Evolutionary conservation across 2,113 vertebrate genomes (phyloP).

Genomic region (Gallinago undulata): DNA sequence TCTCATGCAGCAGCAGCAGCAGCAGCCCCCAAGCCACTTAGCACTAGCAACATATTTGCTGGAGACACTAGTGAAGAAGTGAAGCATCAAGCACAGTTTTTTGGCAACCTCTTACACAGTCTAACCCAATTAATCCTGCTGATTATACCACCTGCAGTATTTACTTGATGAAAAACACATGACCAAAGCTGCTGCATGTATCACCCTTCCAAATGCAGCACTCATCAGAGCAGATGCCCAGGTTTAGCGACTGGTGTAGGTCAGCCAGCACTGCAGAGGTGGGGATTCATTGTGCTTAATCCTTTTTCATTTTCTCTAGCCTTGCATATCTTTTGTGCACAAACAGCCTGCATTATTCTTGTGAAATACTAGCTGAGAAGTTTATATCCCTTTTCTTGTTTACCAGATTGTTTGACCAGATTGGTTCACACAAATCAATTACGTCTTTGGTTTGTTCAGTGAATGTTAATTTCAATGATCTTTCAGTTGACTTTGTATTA

Average conservation of each 20-base stretch:
- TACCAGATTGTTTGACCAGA: neutral
- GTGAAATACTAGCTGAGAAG: neutral
- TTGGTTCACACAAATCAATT: neutral
- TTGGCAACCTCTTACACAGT: slow-evolving; percentile 63
- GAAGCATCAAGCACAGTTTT: slow-evolving; percentile 48
- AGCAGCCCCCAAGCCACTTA: slow-evolving; percentile 48
- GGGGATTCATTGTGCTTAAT: neutral
- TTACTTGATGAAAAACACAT: slow-evolving; percentile 54
- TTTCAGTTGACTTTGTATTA: neutral
- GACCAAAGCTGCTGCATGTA: slow-evolving; percentile 1
- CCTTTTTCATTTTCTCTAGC: neutral
- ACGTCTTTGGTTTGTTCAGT: neutral
- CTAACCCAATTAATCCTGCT: slow-evolving; percentile 72
- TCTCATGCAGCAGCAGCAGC: slow-evolving; percentile 38
- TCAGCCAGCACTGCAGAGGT: neutral
- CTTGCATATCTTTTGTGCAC: neutral
- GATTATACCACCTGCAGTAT: slow-evolving; percentile 69
- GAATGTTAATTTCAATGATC: neutral
- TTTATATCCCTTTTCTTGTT: neutral
- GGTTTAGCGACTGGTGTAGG: neutral
- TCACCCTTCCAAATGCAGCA: neutral
- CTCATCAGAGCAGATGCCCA: neutral
- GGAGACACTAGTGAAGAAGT: slow-evolving; percentile 37
- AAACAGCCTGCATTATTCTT: neutral
- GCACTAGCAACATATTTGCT: slow-evolving; percentile 63